Percentiles rank a stretch among this genome's conserved stretches.
phyloP scores from a whole-genome alignment of 2,113 vertebrate genomes.

The Rattus rattus region DNA sequence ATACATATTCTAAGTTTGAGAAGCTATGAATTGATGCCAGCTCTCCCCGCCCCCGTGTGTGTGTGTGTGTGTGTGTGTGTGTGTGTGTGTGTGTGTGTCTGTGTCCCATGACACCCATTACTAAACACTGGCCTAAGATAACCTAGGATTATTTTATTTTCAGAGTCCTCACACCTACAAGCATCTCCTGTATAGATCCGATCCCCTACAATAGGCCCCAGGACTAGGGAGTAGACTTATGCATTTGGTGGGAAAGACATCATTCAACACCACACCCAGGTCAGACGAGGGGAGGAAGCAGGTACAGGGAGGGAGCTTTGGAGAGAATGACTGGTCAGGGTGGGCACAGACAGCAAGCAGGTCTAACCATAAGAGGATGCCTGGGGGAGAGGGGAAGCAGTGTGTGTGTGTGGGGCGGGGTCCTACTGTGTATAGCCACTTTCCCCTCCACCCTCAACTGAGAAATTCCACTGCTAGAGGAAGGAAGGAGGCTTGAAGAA shows the following conservation, averaged over 20 bases:
- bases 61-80: not conserved
- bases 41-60: not conserved
- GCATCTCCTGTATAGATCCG: not conserved
- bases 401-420: too few species aligned
- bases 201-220: not conserved
- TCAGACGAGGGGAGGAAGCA: not conserved
- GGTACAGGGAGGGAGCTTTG: not conserved
- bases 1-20: not conserved
- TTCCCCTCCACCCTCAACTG: not conserved
- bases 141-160: not conserved
- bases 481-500: not conserved
- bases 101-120: not conserved
- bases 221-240: not conserved
- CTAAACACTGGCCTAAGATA: not conserved
- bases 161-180: not conserved
- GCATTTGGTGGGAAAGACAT: not conserved
- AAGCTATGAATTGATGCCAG: not conserved
- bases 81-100: not conserved
- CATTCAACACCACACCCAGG: not conserved
- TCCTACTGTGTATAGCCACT: not conserved
- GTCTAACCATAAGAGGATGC: not conserved
- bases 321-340: not conserved
- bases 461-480: too few species aligned
- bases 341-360: not conserved
- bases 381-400: not conserved